Evolutionary conservation across 2,113 vertebrate genomes (phyloP), one percentile per base, ranked within the genome.

Genomic region (Apteryx owenii): DNA sequence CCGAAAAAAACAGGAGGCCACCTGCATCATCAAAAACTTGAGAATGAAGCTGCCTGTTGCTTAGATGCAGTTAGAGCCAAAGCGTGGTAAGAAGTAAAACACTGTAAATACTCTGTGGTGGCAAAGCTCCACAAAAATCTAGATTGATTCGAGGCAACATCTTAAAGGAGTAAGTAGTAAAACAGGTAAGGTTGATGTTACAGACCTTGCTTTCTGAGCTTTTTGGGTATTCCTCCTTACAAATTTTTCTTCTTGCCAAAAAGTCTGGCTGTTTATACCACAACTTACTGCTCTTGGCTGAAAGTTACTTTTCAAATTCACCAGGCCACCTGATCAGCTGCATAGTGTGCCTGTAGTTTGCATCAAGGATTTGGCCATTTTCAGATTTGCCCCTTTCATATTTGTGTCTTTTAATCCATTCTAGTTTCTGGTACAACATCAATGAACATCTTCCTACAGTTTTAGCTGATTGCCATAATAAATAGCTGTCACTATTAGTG

Each of bases 281-380:
- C 46, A 73, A 73, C 1, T 33, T 68, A 60, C 40, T 42, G 25
- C 29, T 51, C 50, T 58, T 64, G 26, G 22, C n/a, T 53, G 19
- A 60, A 66, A 81, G 60, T 42, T 12, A 62, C 36, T 77, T 56
- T 20, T 36, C 46, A 72, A 26, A n/a, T 51, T 51, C 48, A 72
- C 26, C 15, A 3, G 8, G 5, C 56, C 48, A 76, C 1, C 0
- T 6, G 4, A 60, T n/a, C n/a, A 50, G 31, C 79, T 61, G 11
- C 19, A 29, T 21, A 66, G 25, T 0, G 0, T 50, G 64, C 31
- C 38, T 29, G 21, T 36, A 65, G 22, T 40, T 36, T 66, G 29
- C 51, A 66, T 61, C 46, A 56, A 75, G 8, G 44, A 86, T 38
- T 7, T 42, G 54, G 36, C 38, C 38, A 48, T 70, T 86, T 82